Conservation (phyloP, 2,797 vertebrate species). For the Characodon lateralis region DNA sequence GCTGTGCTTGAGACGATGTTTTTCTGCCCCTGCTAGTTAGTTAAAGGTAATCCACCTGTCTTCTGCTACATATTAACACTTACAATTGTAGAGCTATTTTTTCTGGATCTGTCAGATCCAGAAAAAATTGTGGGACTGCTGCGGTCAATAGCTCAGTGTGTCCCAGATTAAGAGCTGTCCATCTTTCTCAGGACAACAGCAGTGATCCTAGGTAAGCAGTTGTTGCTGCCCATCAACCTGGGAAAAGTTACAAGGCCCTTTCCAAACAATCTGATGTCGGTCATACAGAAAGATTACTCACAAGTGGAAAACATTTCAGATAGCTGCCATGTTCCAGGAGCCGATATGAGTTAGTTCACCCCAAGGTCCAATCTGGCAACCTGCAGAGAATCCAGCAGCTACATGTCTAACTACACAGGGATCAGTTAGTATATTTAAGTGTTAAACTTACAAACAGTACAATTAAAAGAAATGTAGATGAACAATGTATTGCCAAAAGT, state of each 20-base stretch:
- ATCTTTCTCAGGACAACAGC: not conserved
- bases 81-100: not conserved
- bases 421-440: too few relatives aligned
- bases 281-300: too few relatives aligned
- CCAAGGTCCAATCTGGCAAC: too few relatives aligned
- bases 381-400: not conserved
- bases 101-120: not conserved
- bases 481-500: too few relatives aligned
- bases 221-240: not conserved
- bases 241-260: not conserved
- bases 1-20: not conserved
- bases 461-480: too few relatives aligned
- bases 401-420: too few relatives aligned
- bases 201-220: not conserved
- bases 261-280: not conserved
- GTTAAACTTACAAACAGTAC: too few relatives aligned
- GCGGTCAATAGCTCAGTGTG: not conserved
- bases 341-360: too few relatives aligned
- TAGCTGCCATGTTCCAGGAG: too few relatives aligned
- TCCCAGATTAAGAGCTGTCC: not conserved
- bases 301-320: too few relatives aligned
- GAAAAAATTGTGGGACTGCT: not conserved
- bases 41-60: not conserved
- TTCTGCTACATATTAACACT: not conserved
- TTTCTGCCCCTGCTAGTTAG: not conserved